phyloP scores from a whole-genome alignment of 2,113 vertebrate genomes.

The Onychostruthus taczanowskii region DNA sequence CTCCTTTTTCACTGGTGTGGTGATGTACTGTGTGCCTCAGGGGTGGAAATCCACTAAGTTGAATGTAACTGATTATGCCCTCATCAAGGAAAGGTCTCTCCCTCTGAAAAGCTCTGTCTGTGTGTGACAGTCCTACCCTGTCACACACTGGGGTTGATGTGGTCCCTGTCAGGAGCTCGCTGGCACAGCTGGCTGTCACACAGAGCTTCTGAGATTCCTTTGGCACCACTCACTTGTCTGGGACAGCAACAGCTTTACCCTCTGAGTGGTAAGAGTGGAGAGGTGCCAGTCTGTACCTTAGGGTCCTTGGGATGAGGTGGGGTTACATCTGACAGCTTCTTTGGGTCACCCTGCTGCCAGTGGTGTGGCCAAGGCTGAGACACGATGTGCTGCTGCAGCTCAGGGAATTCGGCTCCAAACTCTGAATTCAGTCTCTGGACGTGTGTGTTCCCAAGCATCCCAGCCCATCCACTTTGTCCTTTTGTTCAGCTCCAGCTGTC shows the following conservation, averaged over 20 bases:
- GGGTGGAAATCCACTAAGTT: not conserved
- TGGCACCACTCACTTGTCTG: not conserved
- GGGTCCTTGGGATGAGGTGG: not conserved
- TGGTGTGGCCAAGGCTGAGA: accelerated
- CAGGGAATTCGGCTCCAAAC: not conserved
- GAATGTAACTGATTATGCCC: not conserved
- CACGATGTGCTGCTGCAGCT: not conserved
- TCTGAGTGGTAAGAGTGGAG: not conserved
- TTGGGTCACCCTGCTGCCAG: not conserved
- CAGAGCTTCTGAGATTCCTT: not conserved
- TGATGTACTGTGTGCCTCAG: not conserved
- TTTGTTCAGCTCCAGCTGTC: not conserved
- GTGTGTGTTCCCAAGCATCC: not conserved
- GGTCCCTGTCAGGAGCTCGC: not conserved
- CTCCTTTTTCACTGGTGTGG: not conserved
- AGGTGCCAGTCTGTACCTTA: not conserved
- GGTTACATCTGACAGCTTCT: not conserved
- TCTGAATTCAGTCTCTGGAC: not conserved
- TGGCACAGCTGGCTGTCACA: not conserved
- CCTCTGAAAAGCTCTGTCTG: not conserved
- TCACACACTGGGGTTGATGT: not conserved
- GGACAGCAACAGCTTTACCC: not conserved
- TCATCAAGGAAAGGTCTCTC: not conserved
- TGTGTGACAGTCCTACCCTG: not conserved
- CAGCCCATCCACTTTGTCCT: accelerated